A percentile compares a stretch with the other conserved stretches of the same genome.
phyloP scores from a whole-genome alignment of 2,888 invertebrate species.

The Marronus borbonicus region DNA sequence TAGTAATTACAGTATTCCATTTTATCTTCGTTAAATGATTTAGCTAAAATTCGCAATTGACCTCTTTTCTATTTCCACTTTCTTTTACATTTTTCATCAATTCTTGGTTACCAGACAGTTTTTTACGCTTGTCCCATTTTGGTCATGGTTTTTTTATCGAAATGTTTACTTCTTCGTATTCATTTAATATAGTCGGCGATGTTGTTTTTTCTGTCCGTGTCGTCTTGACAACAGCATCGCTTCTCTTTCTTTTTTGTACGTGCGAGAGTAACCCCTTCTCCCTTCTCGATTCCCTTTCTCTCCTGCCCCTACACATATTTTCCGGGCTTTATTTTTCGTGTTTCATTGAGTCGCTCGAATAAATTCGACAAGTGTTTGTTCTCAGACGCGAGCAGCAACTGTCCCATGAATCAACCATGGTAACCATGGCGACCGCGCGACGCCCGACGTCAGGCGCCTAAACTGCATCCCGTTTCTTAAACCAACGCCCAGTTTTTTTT shows the following conservation, averaged over 20 bases:
- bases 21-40: too few species aligned
- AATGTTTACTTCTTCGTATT: slow-evolving; percentile 7
- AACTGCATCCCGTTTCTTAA: slow-evolving; percentile 64
- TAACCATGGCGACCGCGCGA: slow-evolving; percentile 59
- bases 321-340: slow-evolving; percentile 1
- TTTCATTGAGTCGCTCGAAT: slow-evolving; percentile 49
- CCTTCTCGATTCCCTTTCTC: background rate
- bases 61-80: background rate
- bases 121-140: background rate
- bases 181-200: slow-evolving; percentile 8
- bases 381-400: slow-evolving; percentile 57
- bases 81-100: background rate
- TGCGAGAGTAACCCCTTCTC: background rate
- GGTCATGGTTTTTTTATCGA: background rate
- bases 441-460: slow-evolving; percentile 60
- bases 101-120: slow-evolving; percentile 1
- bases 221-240: background rate
- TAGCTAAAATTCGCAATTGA: background rate
- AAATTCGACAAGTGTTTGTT: slow-evolving; percentile 67
- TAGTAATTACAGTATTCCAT: too few species aligned
- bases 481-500: slow-evolving; percentile 69
- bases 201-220: background rate
- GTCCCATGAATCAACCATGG: slow-evolving; percentile 60
- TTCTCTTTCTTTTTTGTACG: slow-evolving; percentile 10
- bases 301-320: background rate